Base-by-base conservation (phyloP, 2,888 invertebrate species). In the Drosophila pseudotalamancana region DNA sequence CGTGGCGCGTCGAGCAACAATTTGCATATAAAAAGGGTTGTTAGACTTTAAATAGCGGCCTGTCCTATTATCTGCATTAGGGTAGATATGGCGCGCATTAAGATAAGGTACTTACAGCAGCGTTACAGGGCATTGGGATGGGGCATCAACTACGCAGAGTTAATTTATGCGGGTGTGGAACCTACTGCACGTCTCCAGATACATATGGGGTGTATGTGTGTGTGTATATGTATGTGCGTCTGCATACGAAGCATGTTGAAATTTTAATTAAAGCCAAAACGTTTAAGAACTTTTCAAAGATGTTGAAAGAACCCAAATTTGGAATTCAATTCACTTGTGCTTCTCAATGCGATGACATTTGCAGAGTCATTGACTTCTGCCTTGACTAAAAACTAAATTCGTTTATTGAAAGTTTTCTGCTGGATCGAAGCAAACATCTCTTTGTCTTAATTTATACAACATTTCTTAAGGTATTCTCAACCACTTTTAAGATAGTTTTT, bases 1-100 rank as follows among this genome's bases (percentile, higher is more conserved):
- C 81, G 70, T 80, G 29, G 70, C 76, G 82, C 78, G 85, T 73
- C 70, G 78, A 73, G 78, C 88, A 88, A 88, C 82, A 88, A 85
- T 85, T 88, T 85, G 87, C 88, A 87, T 85, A 87, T 88, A 88
- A 85, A 88, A 83, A 83, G 82, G 82, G 82, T 83, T 83, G 88
- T 87, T 83, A 79, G 86, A 87, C 83, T 71, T 83, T 87, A 83
- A 87, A 87, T 68, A 86, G 86, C 88, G 66, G 83, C 70, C 73
- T 64, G 79, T 85, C 68, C 87, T 79, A 83, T 83, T 87, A 83
- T 87, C 86, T 86, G 86, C 84, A 86, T 86, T 87, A 83, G 88
- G 77, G 73, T 59, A 87, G 86, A 81, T 87, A 87, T 82, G 81
- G 68, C 68, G 64, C 65, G 69, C 88, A 83, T 86, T 78, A 80